Evolutionary conservation across 1,140 invertebrate genomes (phyloP), one percentile per base, ranked within the genome.

Genomic region (Pogonomyrmex barbatus): DNA sequence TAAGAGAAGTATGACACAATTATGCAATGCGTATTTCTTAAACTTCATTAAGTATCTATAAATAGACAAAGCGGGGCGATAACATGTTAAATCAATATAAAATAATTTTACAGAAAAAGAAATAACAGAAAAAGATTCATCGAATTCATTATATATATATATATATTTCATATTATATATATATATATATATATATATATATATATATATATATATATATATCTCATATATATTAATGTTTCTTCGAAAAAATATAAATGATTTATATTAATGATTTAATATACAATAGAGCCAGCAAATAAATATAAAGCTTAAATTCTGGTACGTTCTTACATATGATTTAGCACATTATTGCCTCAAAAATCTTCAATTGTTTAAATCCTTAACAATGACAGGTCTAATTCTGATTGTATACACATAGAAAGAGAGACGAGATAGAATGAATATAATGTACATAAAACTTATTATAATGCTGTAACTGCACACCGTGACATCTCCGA

Each of bases 401-500:
- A 67, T 52, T 14, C 45, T 71, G 3, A 71, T 58, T 60, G 63
- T 71, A 70, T 81, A 42, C 24, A 82, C 42, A 58, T 33, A 47
- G 17, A 73, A 9, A 33, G n/a, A 14, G n/a, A 67, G 65, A 36
- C n/a, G 5, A 56, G 24, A 71, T n/a, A 56, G 10, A 82, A 82
- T 47, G 67, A 82, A 82, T 71, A 68, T 36, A 79, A 81, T 82
- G 6, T 82, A 82, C 79, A 73, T 82, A 71, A 82, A 73, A 82
- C 9, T 24, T 71, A 82, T 82, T 73, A 45, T 60, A 81, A 81
- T 36, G 56, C 68, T 60, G 58, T 33, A 73, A 73, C 79, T 73
- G 54, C 54, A 83, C 79, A 75, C 45, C 68, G 2, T 75, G 33
- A 73, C 73, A 30, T 47, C 9, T 39, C 50, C 47, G 14, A 81